These are phyloP conservation scores for Enteromius treurensis DNA, from an alignment of 2,797 vertebrate genomes.

Conservation along the genomic window DNA sequence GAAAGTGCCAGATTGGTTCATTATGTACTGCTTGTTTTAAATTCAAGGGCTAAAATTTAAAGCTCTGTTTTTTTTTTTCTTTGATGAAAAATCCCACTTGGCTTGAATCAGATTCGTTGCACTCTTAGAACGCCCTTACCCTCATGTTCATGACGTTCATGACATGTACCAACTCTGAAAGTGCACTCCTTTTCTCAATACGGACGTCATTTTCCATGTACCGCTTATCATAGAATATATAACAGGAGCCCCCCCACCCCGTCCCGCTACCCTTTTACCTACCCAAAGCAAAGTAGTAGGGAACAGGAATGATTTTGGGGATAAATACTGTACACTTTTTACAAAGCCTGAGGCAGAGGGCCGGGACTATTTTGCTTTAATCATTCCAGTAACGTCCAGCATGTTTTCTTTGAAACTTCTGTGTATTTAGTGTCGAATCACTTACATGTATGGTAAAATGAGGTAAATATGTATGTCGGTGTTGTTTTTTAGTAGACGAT, in stretches of 20 bases:
- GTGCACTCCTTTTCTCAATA: slow-evolving; percentile 36
- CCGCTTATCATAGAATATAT: slow-evolving; percentile 33
- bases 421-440: slow-evolving; percentile 63
- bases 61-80: slow-evolving; percentile 44
- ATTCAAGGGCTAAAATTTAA: slow-evolving; percentile 54
- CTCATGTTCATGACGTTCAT: slow-evolving; percentile 14
- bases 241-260: slow-evolving; percentile 48
- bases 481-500: slow-evolving; percentile 58
- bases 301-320: slow-evolving; percentile 38
- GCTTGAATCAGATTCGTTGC: slow-evolving; percentile 20
- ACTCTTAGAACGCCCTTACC: slow-evolving; percentile 21
- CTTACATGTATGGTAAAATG: slow-evolving; percentile 61
- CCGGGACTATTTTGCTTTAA: slow-evolving; percentile 49
- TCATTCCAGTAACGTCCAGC: slow-evolving; percentile 62
- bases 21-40: slow-evolving; percentile 30
- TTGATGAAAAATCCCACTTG: slow-evolving; percentile 19
- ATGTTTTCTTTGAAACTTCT: slow-evolving; percentile 62
- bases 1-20: slow-evolving; percentile 30
- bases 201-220: slow-evolving; percentile 22
- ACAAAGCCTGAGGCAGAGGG: slow-evolving; percentile 43
- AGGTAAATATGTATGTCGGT: slow-evolving; percentile 60
- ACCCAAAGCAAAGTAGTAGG: slow-evolving; percentile 43
- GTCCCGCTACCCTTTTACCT: slow-evolving; percentile 5
- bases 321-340: slow-evolving; percentile 50
- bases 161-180: slow-evolving; percentile 20